Conservation (phyloP, 2,113 vertebrate species). For the Gracilinanus agilis region DNA sequence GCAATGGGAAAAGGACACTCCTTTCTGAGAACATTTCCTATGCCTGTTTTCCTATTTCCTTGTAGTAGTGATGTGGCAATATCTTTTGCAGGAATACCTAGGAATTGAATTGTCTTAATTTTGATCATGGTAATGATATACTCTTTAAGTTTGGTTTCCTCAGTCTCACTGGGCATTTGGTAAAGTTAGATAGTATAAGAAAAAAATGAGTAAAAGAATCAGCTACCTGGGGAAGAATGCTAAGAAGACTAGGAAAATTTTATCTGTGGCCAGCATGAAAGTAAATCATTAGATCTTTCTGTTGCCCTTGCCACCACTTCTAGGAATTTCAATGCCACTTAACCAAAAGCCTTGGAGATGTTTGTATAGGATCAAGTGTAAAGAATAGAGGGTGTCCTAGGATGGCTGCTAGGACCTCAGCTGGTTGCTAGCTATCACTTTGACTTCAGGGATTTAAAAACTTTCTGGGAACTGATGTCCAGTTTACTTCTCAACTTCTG, state of each 20-base stretch:
- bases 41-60: background rate
- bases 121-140: background rate
- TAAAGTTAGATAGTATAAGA: background rate
- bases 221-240: background rate
- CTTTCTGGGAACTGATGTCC: background rate
- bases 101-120: background rate
- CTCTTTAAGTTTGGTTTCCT: background rate
- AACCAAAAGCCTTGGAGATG: background rate
- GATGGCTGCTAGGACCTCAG: background rate
- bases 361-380: background rate
- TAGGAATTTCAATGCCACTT: background rate
- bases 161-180: background rate
- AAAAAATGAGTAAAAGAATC: background rate
- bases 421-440: background rate
- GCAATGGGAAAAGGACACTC: background rate
- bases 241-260: background rate
- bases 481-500: background rate
- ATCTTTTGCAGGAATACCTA: background rate
- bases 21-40: background rate
- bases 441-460: background rate
- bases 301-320: background rate
- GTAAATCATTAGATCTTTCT: background rate
- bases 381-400: slow-evolving; percentile 17
- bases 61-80: background rate
- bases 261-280: background rate